A percentile compares a stretch with the other conserved stretches of the same genome.
phyloP scores from a whole-genome alignment of 2,113 vertebrate species.

The Paralichthys olivaceus region DNA sequence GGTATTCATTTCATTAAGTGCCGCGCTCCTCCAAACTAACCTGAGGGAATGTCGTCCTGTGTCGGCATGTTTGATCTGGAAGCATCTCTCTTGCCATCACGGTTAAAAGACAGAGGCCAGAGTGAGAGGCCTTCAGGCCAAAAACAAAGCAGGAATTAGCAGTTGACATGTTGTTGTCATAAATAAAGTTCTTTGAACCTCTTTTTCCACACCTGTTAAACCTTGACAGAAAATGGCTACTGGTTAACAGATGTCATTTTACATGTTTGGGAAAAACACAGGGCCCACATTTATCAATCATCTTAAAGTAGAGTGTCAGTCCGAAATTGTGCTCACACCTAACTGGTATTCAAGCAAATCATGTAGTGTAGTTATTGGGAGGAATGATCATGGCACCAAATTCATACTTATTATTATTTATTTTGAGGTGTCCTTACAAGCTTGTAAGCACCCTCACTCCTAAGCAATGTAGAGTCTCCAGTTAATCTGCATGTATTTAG shows the following conservation, averaged over 20 bases:
- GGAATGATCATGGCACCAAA: too few species aligned
- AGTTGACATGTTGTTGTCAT: slow-evolving; percentile 8
- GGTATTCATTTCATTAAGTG: slow-evolving; percentile 65
- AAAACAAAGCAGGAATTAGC: slow-evolving; percentile 33
- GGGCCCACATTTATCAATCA: neutral
- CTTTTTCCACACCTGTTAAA: slow-evolving; percentile 2
- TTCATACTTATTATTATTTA: too few species aligned
- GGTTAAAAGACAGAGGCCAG: slow-evolving; percentile 36
- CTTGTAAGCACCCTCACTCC: too few species aligned
- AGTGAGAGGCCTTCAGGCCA: slow-evolving; percentile 27
- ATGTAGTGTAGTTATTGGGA: neutral
- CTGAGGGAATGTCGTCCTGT: slow-evolving; percentile 14
- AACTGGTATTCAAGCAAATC: neutral
- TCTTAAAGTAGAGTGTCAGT: neutral
- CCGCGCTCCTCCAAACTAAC: slow-evolving; percentile 14
- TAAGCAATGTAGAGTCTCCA: neutral
- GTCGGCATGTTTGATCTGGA: slow-evolving; percentile 15
- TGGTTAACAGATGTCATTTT: neutral
- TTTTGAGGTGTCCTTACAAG: too few species aligned
- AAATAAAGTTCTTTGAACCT: neutral
- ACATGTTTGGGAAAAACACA: neutral
- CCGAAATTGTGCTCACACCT: neutral
- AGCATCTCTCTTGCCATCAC: slow-evolving; percentile 18
- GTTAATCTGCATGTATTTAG: neutral
- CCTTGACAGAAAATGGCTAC: neutral